These are phyloP conservation scores for Phocides pigmalion DNA, from an alignment of 1,140 invertebrate genomes.

Conservation along the genomic window DNA sequence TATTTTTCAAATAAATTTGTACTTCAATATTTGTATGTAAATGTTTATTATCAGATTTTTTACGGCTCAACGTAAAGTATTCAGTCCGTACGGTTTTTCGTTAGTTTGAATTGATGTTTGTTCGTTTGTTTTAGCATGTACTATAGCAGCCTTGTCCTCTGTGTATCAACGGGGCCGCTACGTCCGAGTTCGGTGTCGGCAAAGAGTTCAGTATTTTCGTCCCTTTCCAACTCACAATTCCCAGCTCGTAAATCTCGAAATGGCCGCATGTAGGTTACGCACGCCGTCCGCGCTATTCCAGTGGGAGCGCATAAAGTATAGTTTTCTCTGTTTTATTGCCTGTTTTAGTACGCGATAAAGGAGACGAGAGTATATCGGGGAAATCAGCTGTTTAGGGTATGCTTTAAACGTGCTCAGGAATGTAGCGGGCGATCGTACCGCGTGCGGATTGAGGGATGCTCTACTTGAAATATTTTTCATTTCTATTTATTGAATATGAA, in stretches of 20 bases:
- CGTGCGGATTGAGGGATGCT: constrained; percentile 59
- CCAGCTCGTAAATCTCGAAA: constrained; percentile 85
- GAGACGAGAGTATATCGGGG: constrained; percentile 77
- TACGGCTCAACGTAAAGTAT: not conserved
- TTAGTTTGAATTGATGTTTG: constrained; percentile 2
- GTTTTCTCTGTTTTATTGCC: constrained; percentile 83
- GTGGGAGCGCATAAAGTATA: constrained; percentile 79
- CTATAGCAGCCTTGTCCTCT: constrained; percentile 64
- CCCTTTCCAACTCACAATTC: constrained; percentile 83
- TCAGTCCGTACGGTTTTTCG: not conserved
- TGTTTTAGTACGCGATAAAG: constrained; percentile 78
- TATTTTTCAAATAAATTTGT: not conserved
- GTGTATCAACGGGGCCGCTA: constrained; percentile 61
- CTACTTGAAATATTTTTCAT: constrained; percentile 57
- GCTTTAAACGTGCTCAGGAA: constrained; percentile 82
- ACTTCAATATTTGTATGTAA: not conserved
- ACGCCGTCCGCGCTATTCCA: constrained; percentile 74
- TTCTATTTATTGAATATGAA: not conserved
- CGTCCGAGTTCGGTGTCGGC: constrained; percentile 68
- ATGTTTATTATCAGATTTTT: not conserved
- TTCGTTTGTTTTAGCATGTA: constrained; percentile 54
- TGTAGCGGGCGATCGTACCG: constrained; percentile 77
- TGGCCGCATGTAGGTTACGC: constrained; percentile 84
- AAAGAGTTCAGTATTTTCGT: constrained; percentile 78
- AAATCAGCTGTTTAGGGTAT: constrained; percentile 83